These are phyloP conservation scores for Drosophila macrothrix DNA, from an alignment of 2,888 invertebrate species.

Conservation along the genomic window DNA sequence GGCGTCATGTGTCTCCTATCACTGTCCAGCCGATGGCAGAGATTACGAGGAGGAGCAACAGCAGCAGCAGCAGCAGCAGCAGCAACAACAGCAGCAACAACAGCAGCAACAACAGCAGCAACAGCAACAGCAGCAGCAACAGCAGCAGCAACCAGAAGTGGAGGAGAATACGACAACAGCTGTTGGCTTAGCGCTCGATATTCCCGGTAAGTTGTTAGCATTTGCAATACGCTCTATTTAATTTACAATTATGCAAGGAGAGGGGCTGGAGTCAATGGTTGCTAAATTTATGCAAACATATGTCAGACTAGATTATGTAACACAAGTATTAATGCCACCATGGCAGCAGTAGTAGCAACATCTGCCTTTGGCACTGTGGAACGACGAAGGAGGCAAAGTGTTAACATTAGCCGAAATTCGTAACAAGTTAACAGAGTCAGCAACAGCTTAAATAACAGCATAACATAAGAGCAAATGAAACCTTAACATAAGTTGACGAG, in stretches of 20 bases:
- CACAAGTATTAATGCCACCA: conserved; percentile 53
- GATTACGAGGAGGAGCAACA: conserved; percentile 71
- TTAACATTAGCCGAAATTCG: neutral
- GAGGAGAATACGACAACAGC: conserved; percentile 21
- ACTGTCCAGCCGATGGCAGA: conserved; percentile 68
- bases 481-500: neutral
- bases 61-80: conserved; percentile 34
- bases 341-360: conserved; percentile 16
- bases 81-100: conserved; percentile 25
- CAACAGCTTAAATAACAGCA: neutral
- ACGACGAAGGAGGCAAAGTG: neutral
- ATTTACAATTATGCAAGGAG: conserved; percentile 67
- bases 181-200: conserved; percentile 38
- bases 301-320: conserved; percentile 74
- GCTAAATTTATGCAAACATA: conserved; percentile 78
- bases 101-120: conserved; percentile 27
- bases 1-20: conserved; percentile 75
- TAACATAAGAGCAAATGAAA: neutral
- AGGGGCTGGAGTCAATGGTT: conserved; percentile 9
- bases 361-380: conserved; percentile 29
- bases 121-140: conserved; percentile 5
- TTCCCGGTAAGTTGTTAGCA: conserved; percentile 65
- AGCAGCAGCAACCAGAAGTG: conserved; percentile 20
- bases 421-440: neutral
- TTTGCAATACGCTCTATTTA: conserved; percentile 67